These are phyloP conservation scores for Phataginus tricuspis DNA, from an alignment of 2,797 vertebrate genomes.

Conservation along the genomic window DNA sequence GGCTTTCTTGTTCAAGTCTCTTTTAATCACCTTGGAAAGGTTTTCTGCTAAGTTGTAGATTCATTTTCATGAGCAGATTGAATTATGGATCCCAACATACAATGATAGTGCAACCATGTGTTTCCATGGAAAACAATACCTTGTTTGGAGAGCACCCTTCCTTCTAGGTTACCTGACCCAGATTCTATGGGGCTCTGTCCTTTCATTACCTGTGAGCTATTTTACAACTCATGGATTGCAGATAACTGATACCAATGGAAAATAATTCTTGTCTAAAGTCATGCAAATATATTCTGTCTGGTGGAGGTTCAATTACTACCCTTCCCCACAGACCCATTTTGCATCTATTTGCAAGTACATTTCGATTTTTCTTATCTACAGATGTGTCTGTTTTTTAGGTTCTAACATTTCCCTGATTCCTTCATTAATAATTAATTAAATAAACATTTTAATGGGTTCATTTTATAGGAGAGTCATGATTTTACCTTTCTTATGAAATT, in stretches of 20 bases:
- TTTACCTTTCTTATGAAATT: slow-evolving; percentile 12
- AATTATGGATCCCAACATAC: not conserved
- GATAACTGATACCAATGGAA: not conserved
- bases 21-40: not conserved
- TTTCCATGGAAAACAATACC: not conserved
- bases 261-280: not conserved
- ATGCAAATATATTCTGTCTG: not conserved
- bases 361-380: not conserved
- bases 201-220: not conserved
- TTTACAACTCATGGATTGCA: not conserved
- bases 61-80: not conserved
- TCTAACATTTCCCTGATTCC: not conserved
- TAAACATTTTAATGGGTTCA: not conserved
- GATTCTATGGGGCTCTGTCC: not conserved
- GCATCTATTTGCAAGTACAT: not conserved
- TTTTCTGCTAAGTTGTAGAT: not conserved
- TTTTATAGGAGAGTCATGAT: not conserved
- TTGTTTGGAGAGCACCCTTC: not conserved
- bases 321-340: not conserved
- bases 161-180: not conserved
- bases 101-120: not conserved
- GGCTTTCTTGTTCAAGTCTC: not conserved
- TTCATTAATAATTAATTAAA: not conserved
- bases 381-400: not conserved
- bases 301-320: not conserved